These are phyloP conservation scores for Candoia aspera DNA, from an alignment of 2,113 vertebrate species.

Conservation along the genomic window DNA sequence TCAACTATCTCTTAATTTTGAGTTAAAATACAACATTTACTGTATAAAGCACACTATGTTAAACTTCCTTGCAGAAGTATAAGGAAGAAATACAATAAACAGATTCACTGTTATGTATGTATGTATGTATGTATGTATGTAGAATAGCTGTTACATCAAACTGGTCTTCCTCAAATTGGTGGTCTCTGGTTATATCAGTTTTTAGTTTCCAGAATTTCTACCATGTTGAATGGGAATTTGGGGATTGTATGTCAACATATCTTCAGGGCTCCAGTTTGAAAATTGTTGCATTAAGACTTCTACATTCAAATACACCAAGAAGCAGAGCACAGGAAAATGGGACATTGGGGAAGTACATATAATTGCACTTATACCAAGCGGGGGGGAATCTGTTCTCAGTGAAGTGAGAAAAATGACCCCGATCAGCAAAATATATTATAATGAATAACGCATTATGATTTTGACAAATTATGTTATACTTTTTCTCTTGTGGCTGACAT, in stretches of 20 bases:
- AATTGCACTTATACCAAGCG: not conserved
- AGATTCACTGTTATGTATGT: not conserved
- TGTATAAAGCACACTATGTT: not conserved
- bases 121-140: not conserved
- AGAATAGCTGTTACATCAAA: not conserved
- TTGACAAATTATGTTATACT: constrained; percentile 14
- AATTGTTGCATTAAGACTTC: not conserved
- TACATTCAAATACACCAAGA: constrained; percentile 8
- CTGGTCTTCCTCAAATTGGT: not conserved
- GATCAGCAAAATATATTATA: not conserved
- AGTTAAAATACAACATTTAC: not conserved
- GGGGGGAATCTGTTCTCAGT: not conserved
- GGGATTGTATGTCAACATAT: not conserved
- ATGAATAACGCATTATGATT: not conserved
- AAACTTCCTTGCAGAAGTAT: not conserved
- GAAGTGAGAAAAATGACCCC: constrained; percentile 28
- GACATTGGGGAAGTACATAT: not conserved
- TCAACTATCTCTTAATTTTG: not conserved
- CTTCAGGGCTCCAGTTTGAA: not conserved
- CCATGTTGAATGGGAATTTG: not conserved
- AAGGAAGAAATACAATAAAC: not conserved
- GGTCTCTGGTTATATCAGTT: not conserved
- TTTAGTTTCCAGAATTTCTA: not conserved
- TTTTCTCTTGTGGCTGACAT: not conserved
- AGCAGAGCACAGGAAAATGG: not conserved